phyloP scores from a whole-genome alignment of 2,113 vertebrate species.

The Rutilus rutilus region DNA sequence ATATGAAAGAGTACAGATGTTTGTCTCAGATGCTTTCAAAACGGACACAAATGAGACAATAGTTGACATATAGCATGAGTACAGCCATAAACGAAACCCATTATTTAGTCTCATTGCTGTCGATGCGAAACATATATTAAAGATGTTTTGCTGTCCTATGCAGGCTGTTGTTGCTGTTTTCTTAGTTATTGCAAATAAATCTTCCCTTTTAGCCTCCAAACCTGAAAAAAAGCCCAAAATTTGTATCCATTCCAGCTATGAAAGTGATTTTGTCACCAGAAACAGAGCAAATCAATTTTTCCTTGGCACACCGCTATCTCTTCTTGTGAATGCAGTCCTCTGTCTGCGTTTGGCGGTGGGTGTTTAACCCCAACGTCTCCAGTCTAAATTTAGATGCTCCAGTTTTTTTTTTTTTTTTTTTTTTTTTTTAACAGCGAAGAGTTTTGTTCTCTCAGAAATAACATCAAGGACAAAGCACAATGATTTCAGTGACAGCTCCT shows the following conservation, averaged over 20 bases:
- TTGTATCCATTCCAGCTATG: conserved; percentile 52
- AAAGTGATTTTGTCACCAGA: conserved; percentile 60
- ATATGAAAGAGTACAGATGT: neutral
- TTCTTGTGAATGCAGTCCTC: conserved; percentile 62
- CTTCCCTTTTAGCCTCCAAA: conserved; percentile 4
- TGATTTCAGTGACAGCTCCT: conserved; percentile 31
- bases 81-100: neutral
- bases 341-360: conserved; percentile 62
- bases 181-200: conserved; percentile 9
- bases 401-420: conserved; percentile 57
- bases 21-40: neutral
- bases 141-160: neutral
- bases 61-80: neutral
- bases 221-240: conserved; percentile 12
- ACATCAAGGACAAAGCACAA: conserved; percentile 30
- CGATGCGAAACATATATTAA: conserved; percentile 8
- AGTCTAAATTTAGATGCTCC: conserved; percentile 74
- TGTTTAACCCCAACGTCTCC: conserved; percentile 71
- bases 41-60: neutral
- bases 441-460: conserved; percentile 34
- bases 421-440: neutral
- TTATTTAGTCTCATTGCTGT: conserved; percentile 27
- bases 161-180: neutral
- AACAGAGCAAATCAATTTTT: conserved; percentile 62
- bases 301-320: conserved; percentile 44